Percentiles rank a stretch among this genome's conserved stretches.
phyloP scores from a whole-genome alignment of 2,888 invertebrate species.

The Pelosia muscerda region DNA sequence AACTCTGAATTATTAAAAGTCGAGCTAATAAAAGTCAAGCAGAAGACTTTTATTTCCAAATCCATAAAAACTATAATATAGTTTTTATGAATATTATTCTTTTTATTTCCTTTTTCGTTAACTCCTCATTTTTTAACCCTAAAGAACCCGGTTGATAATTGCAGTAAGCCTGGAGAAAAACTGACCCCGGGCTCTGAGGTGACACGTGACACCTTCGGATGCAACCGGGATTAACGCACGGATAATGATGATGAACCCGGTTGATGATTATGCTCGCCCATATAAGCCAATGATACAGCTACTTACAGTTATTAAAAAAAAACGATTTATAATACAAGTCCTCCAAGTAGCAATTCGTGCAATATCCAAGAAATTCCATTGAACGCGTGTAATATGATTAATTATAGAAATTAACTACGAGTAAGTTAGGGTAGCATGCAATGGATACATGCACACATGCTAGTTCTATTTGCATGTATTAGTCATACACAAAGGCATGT shows the following conservation, averaged over 20 bases:
- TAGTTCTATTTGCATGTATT: background rate
- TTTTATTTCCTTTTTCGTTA: too few species aligned
- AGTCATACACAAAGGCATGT: background rate
- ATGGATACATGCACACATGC: constrained; percentile 1
- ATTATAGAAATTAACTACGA: constrained; percentile 1
- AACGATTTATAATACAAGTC: background rate
- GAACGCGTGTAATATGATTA: background rate
- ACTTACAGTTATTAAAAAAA: background rate
- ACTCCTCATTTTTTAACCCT: too few species aligned
- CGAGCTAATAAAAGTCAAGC: too few species aligned
- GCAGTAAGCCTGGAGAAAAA: too few species aligned
- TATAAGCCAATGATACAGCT: background rate
- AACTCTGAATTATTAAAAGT: too few species aligned
- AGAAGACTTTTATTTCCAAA: too few species aligned
- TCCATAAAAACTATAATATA: too few species aligned
- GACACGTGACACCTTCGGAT: too few species aligned
- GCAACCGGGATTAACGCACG: too few species aligned
- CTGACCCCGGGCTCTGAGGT: too few species aligned
- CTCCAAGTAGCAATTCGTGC: background rate
- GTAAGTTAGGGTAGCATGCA: constrained; percentile 4
- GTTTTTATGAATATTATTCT: too few species aligned
- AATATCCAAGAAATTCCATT: background rate
- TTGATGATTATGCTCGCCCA: background rate
- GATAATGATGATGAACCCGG: too few species aligned
- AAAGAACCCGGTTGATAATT: background rate